Base-by-base conservation (phyloP, 2,888 invertebrate genomes). In the Ganaspis brasiliensis region DNA sequence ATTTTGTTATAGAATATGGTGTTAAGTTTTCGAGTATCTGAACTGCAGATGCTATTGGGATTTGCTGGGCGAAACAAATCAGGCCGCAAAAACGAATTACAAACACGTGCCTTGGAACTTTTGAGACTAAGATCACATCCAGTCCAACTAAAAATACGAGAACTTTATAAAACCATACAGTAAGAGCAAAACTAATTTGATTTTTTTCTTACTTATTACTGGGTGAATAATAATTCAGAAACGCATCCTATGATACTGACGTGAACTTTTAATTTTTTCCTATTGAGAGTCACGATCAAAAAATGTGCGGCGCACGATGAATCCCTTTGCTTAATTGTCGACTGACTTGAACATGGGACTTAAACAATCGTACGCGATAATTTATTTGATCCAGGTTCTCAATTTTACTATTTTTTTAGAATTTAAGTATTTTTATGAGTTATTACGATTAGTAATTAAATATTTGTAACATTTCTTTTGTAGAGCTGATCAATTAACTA, bases 21-120 rank as follows among this genome's bases (percentile, higher is more conserved):
- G 89, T 91, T 94, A 92, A 94, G 93, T 90, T 96, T 97, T 93
- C 95, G 97, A 87, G 96, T 97, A 86, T 95, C 96, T 91, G 97
- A 97, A 92, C 94, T 97, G 90, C 96, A 97, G 93, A 95, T 95
- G 92, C 93, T 97, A 89, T 93, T 97, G 89, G 95, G 95, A 88
- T 96, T 94, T 92, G 95, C 96, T 85, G 96, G 96, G 84, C 94
- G 95, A 91, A 96, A 95, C 89, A 96, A 96, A 92, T 94, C 94
- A 86, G 97, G 97, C 81, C 93, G 96, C 88, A 97, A 97, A 92
- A 94, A 93, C 87, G 97, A 97, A 91, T 92, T 97, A 76, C 95
- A 96, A 92, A 93, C 94, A 79, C 93, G 97, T 87, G 96, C 96
- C 78, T 89, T 96, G 84, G 94, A 95, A 88, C 93, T 97, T 82